Evolutionary conservation across 2,113 vertebrate genomes (phyloP), one percentile per base, ranked within the genome.

Genomic region (human): DNA sequence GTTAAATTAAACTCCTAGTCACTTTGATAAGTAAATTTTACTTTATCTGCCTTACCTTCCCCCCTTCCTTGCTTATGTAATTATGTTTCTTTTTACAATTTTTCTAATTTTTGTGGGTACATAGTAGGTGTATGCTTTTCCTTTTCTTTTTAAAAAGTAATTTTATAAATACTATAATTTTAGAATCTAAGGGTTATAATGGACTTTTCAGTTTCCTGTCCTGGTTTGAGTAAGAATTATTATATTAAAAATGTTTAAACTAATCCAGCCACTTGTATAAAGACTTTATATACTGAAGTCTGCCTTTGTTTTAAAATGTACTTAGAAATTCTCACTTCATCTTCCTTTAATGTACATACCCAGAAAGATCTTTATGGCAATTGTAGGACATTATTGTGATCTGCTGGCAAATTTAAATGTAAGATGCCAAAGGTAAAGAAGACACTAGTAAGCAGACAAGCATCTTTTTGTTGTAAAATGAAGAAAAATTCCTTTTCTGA

Each of bases 271-370:
- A 6, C 8, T 86, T 92, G 79, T 32, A 38, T 84, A 75, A 94
- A 72, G 35, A 80, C 79, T 90, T 57, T 90, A 52, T 8, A 40
- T 73, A 64, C 27, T 1, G 6, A 78, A 81, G 35, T 55, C 22
- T 61, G 40, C 32, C 14, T 87, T 38, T 72, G 30, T 89, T 96
- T 91, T 91, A 79, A 94, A 96, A 83, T n/a, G 9, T 61, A 64
- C 30, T 38, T 72, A 93, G 20, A 89, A 32, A 88, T 81, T 70
- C 30, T 59, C 27, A 88, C 79, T 83, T 90, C 18, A 27, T 93
- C 43, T 86, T 90, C 18, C 25, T 45, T 87, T 32, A 78, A 70
- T 61, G 23, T 83, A 1, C 78, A 43, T 93, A 9, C 30, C 35
- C 57, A 57, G 50, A 52, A 40, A n/a, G 18, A 8, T 86, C 3